Conservation (phyloP, 1,140 invertebrate genomes). For the Piezodorus guildinii region DNA sequence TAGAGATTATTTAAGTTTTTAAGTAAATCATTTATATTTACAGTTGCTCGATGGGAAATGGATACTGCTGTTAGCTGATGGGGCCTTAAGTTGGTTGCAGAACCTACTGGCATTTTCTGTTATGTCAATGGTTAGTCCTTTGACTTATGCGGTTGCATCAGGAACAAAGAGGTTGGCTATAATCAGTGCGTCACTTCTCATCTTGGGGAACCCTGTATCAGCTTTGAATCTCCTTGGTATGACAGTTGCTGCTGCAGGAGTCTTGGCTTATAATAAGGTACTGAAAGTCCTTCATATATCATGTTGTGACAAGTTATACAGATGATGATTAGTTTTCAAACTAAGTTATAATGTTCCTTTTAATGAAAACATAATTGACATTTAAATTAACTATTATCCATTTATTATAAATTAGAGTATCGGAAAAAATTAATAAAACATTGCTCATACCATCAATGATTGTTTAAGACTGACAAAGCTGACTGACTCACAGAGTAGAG, state of each 20-base stretch:
- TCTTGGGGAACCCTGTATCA: slow-evolving; percentile 87
- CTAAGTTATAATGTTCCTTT: too few relatives aligned
- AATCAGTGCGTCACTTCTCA: slow-evolving; percentile 75
- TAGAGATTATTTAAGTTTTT: too few relatives aligned
- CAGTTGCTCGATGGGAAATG: slow-evolving; percentile 26
- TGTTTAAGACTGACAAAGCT: too few relatives aligned
- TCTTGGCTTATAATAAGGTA: slow-evolving; percentile 77
- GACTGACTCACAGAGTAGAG: too few relatives aligned
- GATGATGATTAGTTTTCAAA: too few relatives aligned
- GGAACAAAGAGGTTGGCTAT: slow-evolving; percentile 92
- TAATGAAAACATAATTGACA: too few relatives aligned
- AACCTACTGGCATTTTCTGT: slow-evolving; percentile 92
- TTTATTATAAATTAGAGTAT: too few relatives aligned
- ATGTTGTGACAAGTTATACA: background rate
- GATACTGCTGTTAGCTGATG: slow-evolving; percentile 65
- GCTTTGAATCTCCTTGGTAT: slow-evolving; percentile 80
- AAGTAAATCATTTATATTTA: background rate
- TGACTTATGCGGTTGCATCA: slow-evolving; percentile 91
- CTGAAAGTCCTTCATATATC: background rate
- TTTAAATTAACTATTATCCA: too few relatives aligned
- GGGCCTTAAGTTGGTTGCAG: slow-evolving; percentile 84
- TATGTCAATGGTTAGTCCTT: slow-evolving; percentile 73
- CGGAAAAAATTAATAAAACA: too few relatives aligned
- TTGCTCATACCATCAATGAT: too few relatives aligned
- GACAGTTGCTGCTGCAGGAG: slow-evolving; percentile 78